Evolutionary conservation across 2,113 vertebrate species (phyloP).

Genomic region (Oryzias melastigma): DNA sequence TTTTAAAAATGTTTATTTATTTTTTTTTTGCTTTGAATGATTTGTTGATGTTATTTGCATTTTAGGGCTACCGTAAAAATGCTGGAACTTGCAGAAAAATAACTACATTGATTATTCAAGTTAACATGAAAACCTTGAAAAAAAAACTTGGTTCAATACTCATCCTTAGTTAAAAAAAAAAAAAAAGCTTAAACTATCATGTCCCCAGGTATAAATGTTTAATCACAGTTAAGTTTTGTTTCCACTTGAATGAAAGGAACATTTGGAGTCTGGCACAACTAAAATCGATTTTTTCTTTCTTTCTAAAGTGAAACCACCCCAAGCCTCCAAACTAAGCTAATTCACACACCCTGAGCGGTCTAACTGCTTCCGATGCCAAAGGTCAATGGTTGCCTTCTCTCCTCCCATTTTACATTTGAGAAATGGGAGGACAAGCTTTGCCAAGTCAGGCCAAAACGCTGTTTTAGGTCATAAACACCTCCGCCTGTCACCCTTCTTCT

Average conservation of each 20-base stretch:
- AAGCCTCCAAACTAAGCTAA: conserved; percentile 32
- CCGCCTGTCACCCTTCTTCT: conserved; percentile 48
- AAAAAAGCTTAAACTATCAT: too few species aligned
- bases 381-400: conserved; percentile 67
- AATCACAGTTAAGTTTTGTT: not conserved
- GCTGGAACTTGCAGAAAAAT: too few species aligned
- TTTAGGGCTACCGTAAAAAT: too few species aligned
- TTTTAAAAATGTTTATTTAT: too few species aligned
- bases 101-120: too few species aligned
- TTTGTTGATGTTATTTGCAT: too few species aligned
- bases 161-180: too few species aligned
- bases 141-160: too few species aligned
- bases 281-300: conserved; percentile 4
- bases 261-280: not conserved
- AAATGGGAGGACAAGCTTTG: conserved; percentile 46
- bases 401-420: conserved; percentile 48
- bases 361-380: conserved; percentile 70
- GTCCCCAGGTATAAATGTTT: not conserved
- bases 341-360: conserved; percentile 55
- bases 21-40: too few species aligned
- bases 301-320: conserved; percentile 13
- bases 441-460: conserved; percentile 64
- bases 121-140: too few species aligned
- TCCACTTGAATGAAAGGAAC: not conserved
- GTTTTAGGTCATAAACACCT: conserved; percentile 69